phyloP scores from a whole-genome alignment of 2,888 invertebrate species.

The Drosophila phalerata region DNA sequence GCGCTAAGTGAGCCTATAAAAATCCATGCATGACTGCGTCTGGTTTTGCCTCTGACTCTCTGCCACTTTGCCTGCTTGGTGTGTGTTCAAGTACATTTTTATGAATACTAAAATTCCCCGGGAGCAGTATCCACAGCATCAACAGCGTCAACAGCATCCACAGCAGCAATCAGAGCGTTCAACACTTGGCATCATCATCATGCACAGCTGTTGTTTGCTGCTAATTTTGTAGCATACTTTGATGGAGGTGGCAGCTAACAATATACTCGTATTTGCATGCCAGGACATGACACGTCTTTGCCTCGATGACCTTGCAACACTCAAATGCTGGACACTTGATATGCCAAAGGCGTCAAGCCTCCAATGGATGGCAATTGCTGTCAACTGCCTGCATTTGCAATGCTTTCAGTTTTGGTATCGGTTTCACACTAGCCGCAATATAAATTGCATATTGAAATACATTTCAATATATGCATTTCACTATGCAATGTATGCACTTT shows the following conservation, averaged over 20 bases:
- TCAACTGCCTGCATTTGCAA: constrained; percentile 26
- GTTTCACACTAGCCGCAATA: constrained; percentile 46
- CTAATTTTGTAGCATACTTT: constrained; percentile 65
- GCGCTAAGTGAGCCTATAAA: constrained; percentile 81
- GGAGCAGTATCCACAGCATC: constrained; percentile 12
- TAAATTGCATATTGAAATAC: constrained; percentile 69
- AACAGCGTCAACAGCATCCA: constrained; percentile 11
- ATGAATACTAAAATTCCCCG: constrained; percentile 71
- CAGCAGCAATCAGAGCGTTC: constrained; percentile 73
- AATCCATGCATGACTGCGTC: constrained; percentile 70
- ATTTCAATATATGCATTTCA: constrained; percentile 45
- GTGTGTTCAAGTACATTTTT: constrained; percentile 73
- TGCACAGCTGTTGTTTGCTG: constrained; percentile 50
- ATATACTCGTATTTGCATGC: constrained; percentile 36
- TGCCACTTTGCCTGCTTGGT: constrained; percentile 1
- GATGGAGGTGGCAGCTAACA: constrained; percentile 17
- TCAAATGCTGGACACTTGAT: constrained; percentile 24
- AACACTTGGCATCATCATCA: constrained; percentile 63
- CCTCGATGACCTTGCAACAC: constrained; percentile 39
- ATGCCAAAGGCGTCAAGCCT: constrained; percentile 18
- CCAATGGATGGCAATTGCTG: constrained; percentile 43
- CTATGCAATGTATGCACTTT: constrained; percentile 43
- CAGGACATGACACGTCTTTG: constrained; percentile 5
- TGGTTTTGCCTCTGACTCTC: constrained; percentile 8
- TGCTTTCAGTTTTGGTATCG: constrained; percentile 31